A percentile compares a stretch with the other conserved stretches of the same genome.
Evolutionary conservation across 2,888 invertebrate species (phyloP).

Genomic region (Drosophila paracracens): DNA sequence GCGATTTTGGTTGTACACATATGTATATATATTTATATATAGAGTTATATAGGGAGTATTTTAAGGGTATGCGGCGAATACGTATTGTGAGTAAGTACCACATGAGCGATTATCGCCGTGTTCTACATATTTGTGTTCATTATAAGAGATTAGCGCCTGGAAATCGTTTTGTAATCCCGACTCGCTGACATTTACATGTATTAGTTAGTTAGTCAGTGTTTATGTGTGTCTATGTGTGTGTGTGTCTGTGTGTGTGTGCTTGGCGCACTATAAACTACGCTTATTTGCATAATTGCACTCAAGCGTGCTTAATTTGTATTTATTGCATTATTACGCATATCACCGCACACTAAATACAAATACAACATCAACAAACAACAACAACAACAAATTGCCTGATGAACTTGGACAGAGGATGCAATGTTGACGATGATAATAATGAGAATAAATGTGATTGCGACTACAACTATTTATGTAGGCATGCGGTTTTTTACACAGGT

Average conservation of each 20-base stretch:
- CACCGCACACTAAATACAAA: constrained; percentile 59
- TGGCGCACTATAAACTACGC: constrained; percentile 66
- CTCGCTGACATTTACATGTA: constrained; percentile 32
- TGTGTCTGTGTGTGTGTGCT: constrained; percentile 11
- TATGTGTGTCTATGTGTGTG: background rate
- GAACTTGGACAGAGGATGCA: constrained; percentile 30
- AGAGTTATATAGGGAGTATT: constrained; percentile 32
- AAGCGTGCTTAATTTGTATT: constrained; percentile 81
- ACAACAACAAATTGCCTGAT: constrained; percentile 28
- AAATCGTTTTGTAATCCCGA: constrained; percentile 77
- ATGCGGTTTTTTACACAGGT: background rate
- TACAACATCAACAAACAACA: constrained; percentile 38
- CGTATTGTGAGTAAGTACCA: constrained; percentile 26
- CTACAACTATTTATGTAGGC: background rate
- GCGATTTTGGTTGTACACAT: background rate
- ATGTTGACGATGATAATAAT: constrained; percentile 24
- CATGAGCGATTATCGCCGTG: constrained; percentile 78
- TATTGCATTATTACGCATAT: constrained; percentile 80
- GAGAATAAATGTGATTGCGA: constrained; percentile 11
- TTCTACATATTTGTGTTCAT: constrained; percentile 78
- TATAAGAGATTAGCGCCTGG: constrained; percentile 75
- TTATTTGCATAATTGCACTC: constrained; percentile 79
- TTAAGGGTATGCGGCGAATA: constrained; percentile 18
- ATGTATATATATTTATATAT: background rate
- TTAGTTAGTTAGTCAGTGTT: constrained; percentile 25